Percentiles rank a stretch among this genome's conserved stretches.
phyloP scores from a whole-genome alignment of 2,797 vertebrate genomes.

The Hirundo rustica region DNA sequence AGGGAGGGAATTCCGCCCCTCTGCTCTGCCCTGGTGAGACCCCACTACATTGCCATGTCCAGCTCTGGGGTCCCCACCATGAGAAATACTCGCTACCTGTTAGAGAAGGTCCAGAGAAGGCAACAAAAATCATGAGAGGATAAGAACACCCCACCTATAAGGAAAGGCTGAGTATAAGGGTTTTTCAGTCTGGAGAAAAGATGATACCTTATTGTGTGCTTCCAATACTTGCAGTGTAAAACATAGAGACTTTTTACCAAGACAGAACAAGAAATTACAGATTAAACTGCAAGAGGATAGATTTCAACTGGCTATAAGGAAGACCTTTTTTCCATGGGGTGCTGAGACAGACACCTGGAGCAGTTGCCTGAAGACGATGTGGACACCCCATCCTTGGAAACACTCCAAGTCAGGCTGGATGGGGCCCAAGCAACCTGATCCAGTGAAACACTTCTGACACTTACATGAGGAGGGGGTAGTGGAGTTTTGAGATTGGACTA shows the following conservation, averaged over 20 bases:
- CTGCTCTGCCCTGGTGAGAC: neutral
- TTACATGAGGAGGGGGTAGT: too few relatives aligned
- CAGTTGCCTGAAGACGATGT: neutral
- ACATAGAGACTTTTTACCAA: neutral
- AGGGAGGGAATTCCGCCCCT: neutral
- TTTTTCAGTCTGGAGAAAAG: neutral
- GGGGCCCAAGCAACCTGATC: neutral
- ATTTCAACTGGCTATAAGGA: neutral
- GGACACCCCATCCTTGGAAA: neutral
- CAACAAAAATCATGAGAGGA: neutral
- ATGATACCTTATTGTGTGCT: neutral
- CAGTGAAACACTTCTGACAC: neutral
- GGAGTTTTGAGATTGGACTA: neutral
- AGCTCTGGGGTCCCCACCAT: neutral
- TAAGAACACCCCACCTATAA: neutral
- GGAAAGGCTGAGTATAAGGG: neutral
- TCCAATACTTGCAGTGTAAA: neutral
- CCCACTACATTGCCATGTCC: neutral
- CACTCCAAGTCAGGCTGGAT: neutral
- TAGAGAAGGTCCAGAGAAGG: neutral
- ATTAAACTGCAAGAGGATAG: neutral
- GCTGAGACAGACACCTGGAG: neutral
- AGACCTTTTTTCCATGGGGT: neutral
- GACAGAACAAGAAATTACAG: neutral
- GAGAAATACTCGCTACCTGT: neutral